Percentiles rank a stretch among this genome's conserved stretches.
These are phyloP conservation scores for Nesometra sesokonis DNA, from an alignment of 35 echinoderm and acorn worm genomes.

Conservation along the genomic window DNA sequence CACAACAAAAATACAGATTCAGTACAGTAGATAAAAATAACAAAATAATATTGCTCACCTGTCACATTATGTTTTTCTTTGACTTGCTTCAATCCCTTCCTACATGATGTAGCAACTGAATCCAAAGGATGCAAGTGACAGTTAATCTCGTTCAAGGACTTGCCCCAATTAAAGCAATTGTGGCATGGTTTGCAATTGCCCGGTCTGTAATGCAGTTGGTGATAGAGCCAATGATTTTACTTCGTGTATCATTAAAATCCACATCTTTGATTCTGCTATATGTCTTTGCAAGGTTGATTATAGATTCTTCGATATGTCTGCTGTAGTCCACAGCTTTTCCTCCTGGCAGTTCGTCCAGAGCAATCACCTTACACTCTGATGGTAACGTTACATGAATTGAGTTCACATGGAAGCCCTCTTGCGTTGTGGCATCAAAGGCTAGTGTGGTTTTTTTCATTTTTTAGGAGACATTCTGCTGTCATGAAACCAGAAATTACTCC, in stretches of 20 bases:
- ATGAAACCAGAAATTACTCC: background rate
- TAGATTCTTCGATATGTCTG: constrained; percentile 8
- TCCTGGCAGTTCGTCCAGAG: constrained; percentile 28
- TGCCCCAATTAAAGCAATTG: constrained; percentile 1
- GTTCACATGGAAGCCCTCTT: constrained; percentile 29
- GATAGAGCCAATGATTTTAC: background rate
- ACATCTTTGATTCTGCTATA: background rate
- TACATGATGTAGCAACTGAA: background rate
- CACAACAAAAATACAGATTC: too few species aligned
- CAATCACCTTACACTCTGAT: constrained; percentile 20
- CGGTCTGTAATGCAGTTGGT: background rate
- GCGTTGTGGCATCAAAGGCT: constrained; percentile 31
- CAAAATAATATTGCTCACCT: too few species aligned
- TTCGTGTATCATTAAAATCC: background rate
- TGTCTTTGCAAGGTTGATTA: background rate
- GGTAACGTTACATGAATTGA: constrained; percentile 28
- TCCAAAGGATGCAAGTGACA: constrained; percentile 25
- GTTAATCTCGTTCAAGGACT: constrained; percentile 8
- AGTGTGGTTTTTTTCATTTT: constrained; percentile 8
- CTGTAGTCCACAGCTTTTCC: constrained; percentile 27
- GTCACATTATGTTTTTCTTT: background rate
- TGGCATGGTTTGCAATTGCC: constrained; percentile 5
- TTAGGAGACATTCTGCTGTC: background rate
- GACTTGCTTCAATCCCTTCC: background rate
- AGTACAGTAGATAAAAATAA: too few species aligned